A percentile compares a stretch with the other conserved stretches of the same genome.
Conservation (phyloP, 2,113 vertebrate species). For the Acrocephalus arundinaceus region DNA sequence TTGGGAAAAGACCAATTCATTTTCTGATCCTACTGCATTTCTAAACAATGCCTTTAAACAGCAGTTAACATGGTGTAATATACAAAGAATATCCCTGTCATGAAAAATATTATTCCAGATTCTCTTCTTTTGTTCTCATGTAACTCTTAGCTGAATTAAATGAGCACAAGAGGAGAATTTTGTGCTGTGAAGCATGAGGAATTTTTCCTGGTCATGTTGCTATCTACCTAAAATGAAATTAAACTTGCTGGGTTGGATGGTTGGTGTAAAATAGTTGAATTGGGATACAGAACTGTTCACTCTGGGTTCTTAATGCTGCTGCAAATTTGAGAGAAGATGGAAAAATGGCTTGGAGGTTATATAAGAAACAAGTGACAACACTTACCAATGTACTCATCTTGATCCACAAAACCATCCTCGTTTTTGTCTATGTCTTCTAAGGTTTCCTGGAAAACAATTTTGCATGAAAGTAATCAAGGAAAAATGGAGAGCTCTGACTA, state of each 20-base stretch:
- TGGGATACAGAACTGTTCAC: not conserved
- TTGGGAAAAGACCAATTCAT: not conserved
- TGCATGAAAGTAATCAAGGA: not conserved
- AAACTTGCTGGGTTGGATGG: not conserved
- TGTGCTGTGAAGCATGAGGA: not conserved
- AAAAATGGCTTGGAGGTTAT: not conserved
- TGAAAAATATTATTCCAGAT: not conserved
- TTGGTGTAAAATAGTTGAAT: not conserved
- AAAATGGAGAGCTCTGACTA: not conserved
- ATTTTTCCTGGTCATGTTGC: not conserved
- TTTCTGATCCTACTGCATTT: not conserved
- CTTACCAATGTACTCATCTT: conserved; percentile 96
- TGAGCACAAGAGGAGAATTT: not conserved
- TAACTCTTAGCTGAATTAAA: not conserved
- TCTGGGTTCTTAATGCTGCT: not conserved
- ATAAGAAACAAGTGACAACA: not conserved
- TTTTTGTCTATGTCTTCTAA: conserved; percentile 98
- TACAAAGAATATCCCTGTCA: not conserved
- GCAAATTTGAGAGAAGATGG: not conserved
- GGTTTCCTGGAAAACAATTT: conserved; percentile 85
- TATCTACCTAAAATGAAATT: not conserved
- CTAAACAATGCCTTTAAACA: not conserved
- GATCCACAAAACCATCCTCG: conserved; percentile 90
- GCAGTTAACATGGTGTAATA: not conserved
- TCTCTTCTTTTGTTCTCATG: not conserved